A percentile compares a stretch with the other conserved stretches of the same genome.
Evolutionary conservation across 2,113 vertebrate species (phyloP).

Genomic region (Actenoides hombroni): DNA sequence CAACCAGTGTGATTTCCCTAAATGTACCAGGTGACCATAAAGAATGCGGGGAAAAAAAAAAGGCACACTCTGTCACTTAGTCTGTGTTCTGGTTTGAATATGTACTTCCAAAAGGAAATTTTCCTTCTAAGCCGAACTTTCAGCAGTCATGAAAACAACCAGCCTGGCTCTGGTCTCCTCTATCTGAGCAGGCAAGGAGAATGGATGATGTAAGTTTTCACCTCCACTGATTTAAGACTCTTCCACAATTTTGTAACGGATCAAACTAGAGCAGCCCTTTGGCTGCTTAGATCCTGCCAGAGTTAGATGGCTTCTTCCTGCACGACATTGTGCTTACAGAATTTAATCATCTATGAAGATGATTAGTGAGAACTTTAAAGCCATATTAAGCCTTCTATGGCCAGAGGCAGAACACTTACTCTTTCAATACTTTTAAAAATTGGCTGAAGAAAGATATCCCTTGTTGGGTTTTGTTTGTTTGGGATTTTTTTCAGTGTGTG

Average conservation of each 20-base stretch:
- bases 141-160: background rate
- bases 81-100: background rate
- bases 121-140: background rate
- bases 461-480: background rate
- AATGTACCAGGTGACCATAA: background rate
- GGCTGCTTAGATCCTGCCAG: background rate
- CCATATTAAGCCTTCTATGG: background rate
- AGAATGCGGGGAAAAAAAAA: background rate
- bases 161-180: background rate
- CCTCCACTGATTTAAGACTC: background rate
- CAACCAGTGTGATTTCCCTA: background rate
- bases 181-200: background rate
- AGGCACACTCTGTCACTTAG: too few relatives aligned
- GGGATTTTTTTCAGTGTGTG: background rate
- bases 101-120: background rate
- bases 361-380: background rate
- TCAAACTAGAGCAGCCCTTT: background rate
- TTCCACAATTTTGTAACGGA: background rate
- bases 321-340: background rate
- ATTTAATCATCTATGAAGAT: background rate
- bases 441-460: background rate
- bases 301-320: background rate
- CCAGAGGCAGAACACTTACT: background rate
- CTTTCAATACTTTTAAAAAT: background rate
- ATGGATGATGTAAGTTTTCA: background rate